phyloP scores from a whole-genome alignment of 2,888 invertebrate species.

The Zaprionus bogoriensis region DNA sequence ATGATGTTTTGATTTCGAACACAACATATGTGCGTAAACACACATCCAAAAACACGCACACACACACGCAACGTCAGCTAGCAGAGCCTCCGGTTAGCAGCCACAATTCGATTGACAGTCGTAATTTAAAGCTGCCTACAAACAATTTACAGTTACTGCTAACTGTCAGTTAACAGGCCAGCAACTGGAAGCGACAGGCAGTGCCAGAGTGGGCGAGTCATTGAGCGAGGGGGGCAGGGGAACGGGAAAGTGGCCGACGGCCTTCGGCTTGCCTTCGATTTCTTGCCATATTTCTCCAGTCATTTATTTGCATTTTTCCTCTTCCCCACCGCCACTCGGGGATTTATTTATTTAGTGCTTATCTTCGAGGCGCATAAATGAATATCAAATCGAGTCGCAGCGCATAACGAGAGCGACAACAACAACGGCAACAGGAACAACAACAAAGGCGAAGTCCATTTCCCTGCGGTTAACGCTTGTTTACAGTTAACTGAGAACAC shows the following conservation, averaged over 20 bases:
- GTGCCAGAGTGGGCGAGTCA: background rate
- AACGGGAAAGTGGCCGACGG: too few species aligned
- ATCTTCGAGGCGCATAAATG: conserved; percentile 74
- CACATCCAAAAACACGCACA: conserved; percentile 1
- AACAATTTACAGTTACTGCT: conserved; percentile 54
- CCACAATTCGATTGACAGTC: conserved; percentile 64
- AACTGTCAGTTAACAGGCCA: conserved; percentile 6
- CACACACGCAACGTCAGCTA: background rate
- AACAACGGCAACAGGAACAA: conserved; percentile 10
- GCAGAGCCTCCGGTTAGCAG: conserved; percentile 31
- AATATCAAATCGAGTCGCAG: conserved; percentile 66
- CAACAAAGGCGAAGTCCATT: conserved; percentile 44
- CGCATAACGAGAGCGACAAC: conserved; percentile 46
- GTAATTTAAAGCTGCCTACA: conserved; percentile 56
- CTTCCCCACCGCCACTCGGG: too few species aligned
- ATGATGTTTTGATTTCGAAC: conserved; percentile 72
- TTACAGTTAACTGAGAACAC: conserved; percentile 43
- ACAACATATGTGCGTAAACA: conserved; percentile 67
- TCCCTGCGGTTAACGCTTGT: conserved; percentile 61
- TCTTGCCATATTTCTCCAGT: conserved; percentile 63
- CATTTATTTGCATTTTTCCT: conserved; percentile 75
- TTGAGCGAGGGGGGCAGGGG: background rate
- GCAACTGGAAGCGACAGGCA: background rate
- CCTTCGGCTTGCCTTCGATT: conserved; percentile 15
- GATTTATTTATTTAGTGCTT: conserved; percentile 77